Conservation (phyloP, 2,888 invertebrate species). For the Cartodere bifasciata region DNA sequence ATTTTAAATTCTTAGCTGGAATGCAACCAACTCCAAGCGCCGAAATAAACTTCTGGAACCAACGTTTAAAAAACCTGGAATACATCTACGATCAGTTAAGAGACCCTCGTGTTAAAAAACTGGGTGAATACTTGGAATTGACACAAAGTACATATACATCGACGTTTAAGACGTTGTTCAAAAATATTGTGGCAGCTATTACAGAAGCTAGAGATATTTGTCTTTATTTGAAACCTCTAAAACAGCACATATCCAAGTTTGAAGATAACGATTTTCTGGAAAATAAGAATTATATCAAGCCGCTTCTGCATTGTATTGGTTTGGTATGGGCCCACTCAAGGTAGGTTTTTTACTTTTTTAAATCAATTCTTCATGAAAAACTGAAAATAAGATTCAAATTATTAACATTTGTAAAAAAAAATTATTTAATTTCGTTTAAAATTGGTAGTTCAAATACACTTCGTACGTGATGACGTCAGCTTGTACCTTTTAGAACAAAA, state of each 20-base stretch:
- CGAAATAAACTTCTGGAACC: conserved; percentile 72
- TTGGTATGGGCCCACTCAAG: conserved; percentile 78
- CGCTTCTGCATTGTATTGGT: conserved; percentile 68
- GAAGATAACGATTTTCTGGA: conserved; percentile 60
- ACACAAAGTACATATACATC: conserved; percentile 68
- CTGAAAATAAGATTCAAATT: too few species aligned
- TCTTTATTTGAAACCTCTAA: conserved; percentile 62
- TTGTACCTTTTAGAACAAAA: too few species aligned
- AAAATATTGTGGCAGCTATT: conserved; percentile 64
- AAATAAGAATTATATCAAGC: conserved; percentile 43
- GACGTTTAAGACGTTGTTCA: conserved; percentile 65
- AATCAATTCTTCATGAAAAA: too few species aligned
- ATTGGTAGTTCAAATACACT: too few species aligned
- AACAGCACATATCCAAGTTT: conserved; percentile 54
- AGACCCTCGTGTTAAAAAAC: conserved; percentile 70
- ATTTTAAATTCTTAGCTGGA: too few species aligned
- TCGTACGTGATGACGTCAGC: too few species aligned
- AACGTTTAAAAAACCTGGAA: conserved; percentile 67
- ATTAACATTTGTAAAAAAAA: too few species aligned
- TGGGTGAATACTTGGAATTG: conserved; percentile 57
- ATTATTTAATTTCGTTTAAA: too few species aligned
- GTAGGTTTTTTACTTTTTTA: too few species aligned
- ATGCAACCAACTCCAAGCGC: conserved; percentile 56
- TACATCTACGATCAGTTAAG: conserved; percentile 76
- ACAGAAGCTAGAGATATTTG: conserved; percentile 77